These are phyloP conservation scores for Thamnophis elegans DNA, from an alignment of 2,797 vertebrate species.

Conservation along the genomic window DNA sequence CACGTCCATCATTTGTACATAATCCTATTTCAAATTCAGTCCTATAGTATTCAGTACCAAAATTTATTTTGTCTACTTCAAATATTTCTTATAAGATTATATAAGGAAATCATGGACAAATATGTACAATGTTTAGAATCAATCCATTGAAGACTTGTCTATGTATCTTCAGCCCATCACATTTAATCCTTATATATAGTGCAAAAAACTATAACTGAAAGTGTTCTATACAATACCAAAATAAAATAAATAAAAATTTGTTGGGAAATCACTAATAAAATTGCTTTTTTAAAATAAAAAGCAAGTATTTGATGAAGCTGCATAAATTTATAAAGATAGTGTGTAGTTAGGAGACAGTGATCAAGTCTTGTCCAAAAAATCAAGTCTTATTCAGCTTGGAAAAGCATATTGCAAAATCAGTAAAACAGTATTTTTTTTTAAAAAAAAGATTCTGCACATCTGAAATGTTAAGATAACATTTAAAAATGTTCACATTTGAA, in stretches of 20 bases:
- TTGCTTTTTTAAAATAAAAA: background rate
- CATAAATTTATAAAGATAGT: background rate
- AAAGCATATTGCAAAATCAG: background rate
- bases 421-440: background rate
- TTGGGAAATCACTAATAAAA: background rate
- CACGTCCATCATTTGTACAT: background rate
- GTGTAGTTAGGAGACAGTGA: background rate
- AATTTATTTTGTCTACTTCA: background rate
- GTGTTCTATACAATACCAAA: background rate
- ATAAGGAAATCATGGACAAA: background rate
- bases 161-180: background rate
- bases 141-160: background rate
- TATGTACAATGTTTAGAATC: background rate
- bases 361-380: background rate
- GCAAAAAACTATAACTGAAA: background rate
- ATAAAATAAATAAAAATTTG: background rate
- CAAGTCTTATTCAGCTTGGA: background rate
- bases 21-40: background rate
- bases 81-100: background rate
- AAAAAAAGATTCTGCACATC: background rate
- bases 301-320: background rate
- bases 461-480: background rate
- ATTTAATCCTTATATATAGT: background rate
- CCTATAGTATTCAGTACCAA: background rate
- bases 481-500: background rate